Base-by-base conservation (phyloP, 2,888 invertebrate species). In the Caradrina clavipalpis region DNA sequence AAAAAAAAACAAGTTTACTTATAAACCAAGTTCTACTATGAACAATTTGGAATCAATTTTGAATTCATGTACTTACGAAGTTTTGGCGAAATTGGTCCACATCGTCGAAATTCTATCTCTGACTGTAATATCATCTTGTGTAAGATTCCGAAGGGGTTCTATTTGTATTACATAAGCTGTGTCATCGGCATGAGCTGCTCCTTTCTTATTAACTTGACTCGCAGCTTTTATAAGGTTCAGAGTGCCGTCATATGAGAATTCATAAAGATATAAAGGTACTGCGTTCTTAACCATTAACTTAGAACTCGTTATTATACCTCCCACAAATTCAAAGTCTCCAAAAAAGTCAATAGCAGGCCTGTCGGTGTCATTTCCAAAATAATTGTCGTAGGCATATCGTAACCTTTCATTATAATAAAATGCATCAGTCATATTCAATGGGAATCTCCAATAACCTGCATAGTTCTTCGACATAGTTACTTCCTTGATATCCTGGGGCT, bases 1-100 rank as follows among this genome's bases (percentile, higher is more conserved):
- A 39, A 1, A 39, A 39, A 6, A 39, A 39, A 42, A 11, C 39
- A n/a, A n/a, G n/a, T n/a, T 39, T 42, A 42, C 7, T 31, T 31
- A 5, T 7, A 31, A 31, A 31, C 5, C 7, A 31, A 31, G 7
- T 31, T 7, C 31, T 31, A 26, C 7, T 35, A 39, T 39, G 11
- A 39, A 39, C 15, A 3, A 45, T 13, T 15, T 1, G 42, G 15
- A 45, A 15, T 45, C 42, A 17, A 17, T 45, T 45, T 45, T 39
- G 8, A 7, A 39, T 31, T 21, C 7, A 26, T 11, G 8, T 57
- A 68, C 85, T 78, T 86, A 93, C 94, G 90, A 83, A 47, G 83
- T 86, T 85, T 91, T 94, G 3, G 91, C 91, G 69, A 93, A 91
- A 77, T 91, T 83, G 1, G 93, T 90, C 90, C 92, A 93, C 87